These are phyloP conservation scores for Takifugu flavidus DNA, from an alignment of 2,113 vertebrate species.

Conservation along the genomic window DNA sequence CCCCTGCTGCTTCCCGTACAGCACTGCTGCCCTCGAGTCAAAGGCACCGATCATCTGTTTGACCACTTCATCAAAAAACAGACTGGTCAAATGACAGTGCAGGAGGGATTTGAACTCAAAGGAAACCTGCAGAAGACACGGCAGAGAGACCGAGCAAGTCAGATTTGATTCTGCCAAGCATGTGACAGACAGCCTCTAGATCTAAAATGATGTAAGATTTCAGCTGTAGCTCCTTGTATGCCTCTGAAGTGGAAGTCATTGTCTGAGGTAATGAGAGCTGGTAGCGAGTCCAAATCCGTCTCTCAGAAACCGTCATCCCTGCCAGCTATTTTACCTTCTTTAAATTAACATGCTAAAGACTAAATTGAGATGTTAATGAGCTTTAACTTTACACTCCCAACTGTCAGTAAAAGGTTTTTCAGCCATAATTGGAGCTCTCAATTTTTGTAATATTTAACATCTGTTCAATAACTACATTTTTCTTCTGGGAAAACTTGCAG, in stretches of 20 bases:
- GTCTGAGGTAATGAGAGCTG: conserved; percentile 8
- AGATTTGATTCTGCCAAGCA: neutral
- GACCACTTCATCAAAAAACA: conserved; percentile 79
- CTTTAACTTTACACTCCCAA: conserved; percentile 29
- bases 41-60: conserved; percentile 80
- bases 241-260: neutral
- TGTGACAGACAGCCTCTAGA: no score
- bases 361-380: conserved; percentile 54
- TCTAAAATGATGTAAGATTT: no score
- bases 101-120: conserved; percentile 80
- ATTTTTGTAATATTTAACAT: neutral
- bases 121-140: conserved; percentile 65
- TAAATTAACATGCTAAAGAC: neutral
- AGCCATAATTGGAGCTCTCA: conserved; percentile 2
- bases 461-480: no score
- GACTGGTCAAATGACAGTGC: conserved; percentile 73
- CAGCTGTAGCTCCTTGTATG: neutral
- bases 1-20: conserved; percentile 49
- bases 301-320: conserved; percentile 7
- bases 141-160: neutral
- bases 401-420: neutral
- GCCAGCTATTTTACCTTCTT: conserved; percentile 34
- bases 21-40: conserved; percentile 62
- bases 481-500: no score
- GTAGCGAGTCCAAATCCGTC: conserved; percentile 20